phyloP scores from a whole-genome alignment of 37 sponge, comb jelly and placozoan species.

The Mnemiopsis leidyi region DNA sequence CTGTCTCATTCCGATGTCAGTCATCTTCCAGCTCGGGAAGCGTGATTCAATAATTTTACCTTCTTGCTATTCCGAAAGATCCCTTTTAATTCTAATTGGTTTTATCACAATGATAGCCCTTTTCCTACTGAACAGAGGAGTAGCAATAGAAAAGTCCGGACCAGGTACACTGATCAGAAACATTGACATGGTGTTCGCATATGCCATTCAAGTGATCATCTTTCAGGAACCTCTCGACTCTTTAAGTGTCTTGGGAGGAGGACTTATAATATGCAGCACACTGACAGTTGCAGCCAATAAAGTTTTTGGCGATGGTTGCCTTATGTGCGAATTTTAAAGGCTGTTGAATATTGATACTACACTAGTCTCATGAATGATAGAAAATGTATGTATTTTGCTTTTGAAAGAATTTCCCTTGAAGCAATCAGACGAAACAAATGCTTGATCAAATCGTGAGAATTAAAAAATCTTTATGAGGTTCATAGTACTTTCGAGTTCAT shows the following conservation, averaged over 20 bases:
- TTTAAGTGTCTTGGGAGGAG: slow-evolving; percentile 12
- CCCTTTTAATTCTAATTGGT: not conserved
- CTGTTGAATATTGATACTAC: no score
- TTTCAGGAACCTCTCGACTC: not conserved
- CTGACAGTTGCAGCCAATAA: not conserved
- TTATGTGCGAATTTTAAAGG: not conserved
- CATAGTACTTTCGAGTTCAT: no score
- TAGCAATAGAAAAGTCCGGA: slow-evolving; percentile 37
- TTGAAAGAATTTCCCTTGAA: no score
- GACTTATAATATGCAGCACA: not conserved
- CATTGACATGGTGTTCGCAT: slow-evolving; percentile 38
- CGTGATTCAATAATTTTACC: not conserved
- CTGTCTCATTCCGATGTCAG: not conserved
- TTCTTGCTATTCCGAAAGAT: not conserved
- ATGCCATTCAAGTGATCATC: not conserved
- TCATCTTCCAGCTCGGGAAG: not conserved
- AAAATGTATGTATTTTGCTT: no score
- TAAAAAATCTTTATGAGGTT: no score
- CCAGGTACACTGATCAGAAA: slow-evolving; percentile 28
- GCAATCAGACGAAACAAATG: no score
- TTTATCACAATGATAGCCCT: not conserved
- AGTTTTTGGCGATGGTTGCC: not conserved
- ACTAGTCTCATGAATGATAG: no score
- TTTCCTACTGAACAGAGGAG: not conserved
- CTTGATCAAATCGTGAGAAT: no score